A percentile compares a stretch with the other conserved stretches of the same genome.
Conservation (phyloP, 2,888 invertebrate genomes). For the Synanthedon vespiformis region DNA sequence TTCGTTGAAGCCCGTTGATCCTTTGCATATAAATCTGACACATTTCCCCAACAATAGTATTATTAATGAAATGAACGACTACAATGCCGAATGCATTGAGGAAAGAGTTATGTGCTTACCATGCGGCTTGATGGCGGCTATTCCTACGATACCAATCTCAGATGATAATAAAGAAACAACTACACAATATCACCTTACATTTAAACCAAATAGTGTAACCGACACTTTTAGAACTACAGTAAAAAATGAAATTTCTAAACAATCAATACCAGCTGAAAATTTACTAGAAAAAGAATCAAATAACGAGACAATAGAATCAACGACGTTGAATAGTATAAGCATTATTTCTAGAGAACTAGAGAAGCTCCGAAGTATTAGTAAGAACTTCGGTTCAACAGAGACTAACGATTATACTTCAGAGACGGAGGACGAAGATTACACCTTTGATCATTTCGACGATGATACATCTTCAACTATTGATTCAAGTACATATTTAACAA, state of each 20-base stretch:
- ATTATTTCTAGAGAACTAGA: constrained; percentile 21
- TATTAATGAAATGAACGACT: constrained; percentile 17
- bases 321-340: constrained; percentile 15
- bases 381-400: background rate
- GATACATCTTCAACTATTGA: constrained; percentile 1
- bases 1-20: constrained; percentile 55
- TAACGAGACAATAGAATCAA: constrained; percentile 13
- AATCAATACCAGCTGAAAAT: constrained; percentile 9
- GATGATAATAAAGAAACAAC: background rate
- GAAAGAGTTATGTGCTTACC: constrained; percentile 35
- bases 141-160: background rate
- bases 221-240: background rate
- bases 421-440: constrained; percentile 16
- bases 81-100: constrained; percentile 25
- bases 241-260: background rate
- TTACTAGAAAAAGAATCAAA: constrained; percentile 10
- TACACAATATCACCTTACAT: background rate
- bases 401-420: constrained; percentile 12
- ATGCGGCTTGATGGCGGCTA: background rate
- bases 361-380: constrained; percentile 22
- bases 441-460: constrained; percentile 15
- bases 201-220: background rate
- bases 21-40: constrained; percentile 33
- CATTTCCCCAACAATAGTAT: constrained; percentile 21
- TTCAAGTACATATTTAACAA: constrained; percentile 4